These are phyloP conservation scores for Drosophila repleta DNA, from an alignment of 1,140 invertebrate genomes.

Conservation along the genomic window DNA sequence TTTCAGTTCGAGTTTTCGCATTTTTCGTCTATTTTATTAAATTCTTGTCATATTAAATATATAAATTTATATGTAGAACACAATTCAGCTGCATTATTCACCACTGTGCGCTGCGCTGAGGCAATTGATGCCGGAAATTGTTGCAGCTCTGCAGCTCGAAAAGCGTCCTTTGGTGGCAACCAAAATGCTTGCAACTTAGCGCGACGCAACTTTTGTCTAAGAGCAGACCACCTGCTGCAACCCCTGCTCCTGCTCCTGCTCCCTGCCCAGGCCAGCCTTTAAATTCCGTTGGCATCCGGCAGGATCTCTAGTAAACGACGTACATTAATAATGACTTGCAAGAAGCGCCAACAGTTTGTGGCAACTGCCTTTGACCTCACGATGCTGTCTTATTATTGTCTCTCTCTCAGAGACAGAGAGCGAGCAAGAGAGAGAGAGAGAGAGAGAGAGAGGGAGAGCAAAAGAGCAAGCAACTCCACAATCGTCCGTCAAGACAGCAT, in stretches of 20 bases:
- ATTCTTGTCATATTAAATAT: too few species aligned
- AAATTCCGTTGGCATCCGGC: not conserved
- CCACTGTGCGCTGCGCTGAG: constrained; percentile 9
- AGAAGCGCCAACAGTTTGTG: constrained; percentile 39
- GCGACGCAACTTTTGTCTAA: constrained; percentile 10
- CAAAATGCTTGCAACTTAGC: constrained; percentile 32
- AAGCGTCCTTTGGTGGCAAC: constrained; percentile 11
- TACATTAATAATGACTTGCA: constrained; percentile 58
- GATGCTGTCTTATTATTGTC: constrained; percentile 29
- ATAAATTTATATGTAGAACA: too few species aligned
- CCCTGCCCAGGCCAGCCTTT: too few species aligned
- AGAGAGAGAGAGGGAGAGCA: not conserved
- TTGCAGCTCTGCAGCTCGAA: constrained; percentile 45
- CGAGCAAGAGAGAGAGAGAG: not conserved
- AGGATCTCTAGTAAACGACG: constrained; percentile 25
- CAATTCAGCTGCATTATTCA: not conserved
- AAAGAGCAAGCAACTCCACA: constrained; percentile 5
- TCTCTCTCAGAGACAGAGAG: not conserved
- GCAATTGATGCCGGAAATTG: constrained; percentile 59
- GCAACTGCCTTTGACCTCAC: constrained; percentile 29
- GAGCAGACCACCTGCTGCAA: not conserved
- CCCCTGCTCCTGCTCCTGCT: not conserved
- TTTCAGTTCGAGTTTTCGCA: too few species aligned
- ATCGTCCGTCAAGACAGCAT: constrained; percentile 41
- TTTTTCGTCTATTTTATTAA: too few species aligned